Evolutionary conservation across 2,888 invertebrate genomes (phyloP), one percentile per base, ranked within the genome.

Genomic region (Pristionchus mayeri): DNA sequence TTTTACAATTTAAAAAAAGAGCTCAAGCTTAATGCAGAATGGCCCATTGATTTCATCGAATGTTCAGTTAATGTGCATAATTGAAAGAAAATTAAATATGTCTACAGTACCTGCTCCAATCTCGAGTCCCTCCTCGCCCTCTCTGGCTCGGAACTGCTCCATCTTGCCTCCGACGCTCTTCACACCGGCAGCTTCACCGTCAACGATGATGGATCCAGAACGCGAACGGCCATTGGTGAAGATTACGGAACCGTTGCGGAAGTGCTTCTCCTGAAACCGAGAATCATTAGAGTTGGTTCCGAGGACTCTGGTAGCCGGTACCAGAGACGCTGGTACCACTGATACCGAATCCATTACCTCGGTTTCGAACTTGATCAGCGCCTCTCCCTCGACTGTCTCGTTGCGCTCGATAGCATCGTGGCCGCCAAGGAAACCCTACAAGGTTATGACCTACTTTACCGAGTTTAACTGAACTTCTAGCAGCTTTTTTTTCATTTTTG

Each of bases 21-120:
- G n/a, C n/a, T n/a, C n/a, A n/a, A n/a, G n/a, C n/a, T n/a, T n/a
- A n/a, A n/a, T n/a, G n/a, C n/a, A n/a, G n/a, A n/a, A n/a, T n/a
- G n/a, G n/a, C n/a, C n/a, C n/a, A n/a, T n/a, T n/a, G n/a, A n/a
- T n/a, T n/a, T n/a, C n/a, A n/a, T n/a, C n/a, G n/a, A n/a, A n/a
- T n/a, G n/a, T n/a, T n/a, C n/a, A n/a, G n/a, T n/a, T n/a, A n/a
- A n/a, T n/a, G n/a, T n/a, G n/a, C n/a, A n/a, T n/a, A n/a, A n/a
- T n/a, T n/a, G n/a, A n/a, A n/a, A n/a, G n/a, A n/a, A n/a, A n/a
- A n/a, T n/a, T n/a, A n/a, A n/a, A n/a, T n/a, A n/a, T n/a, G n/a
- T n/a, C n/a, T n/a, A n/a, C n/a, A n/a, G n/a, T 2, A 71, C 71
- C 71, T 71, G 40, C 71, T 9, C 80, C 80, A 80, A 80, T 80